Evolutionary conservation across 2,888 invertebrate species (phyloP).

Genomic region (Amblyteles armatorius): DNA sequence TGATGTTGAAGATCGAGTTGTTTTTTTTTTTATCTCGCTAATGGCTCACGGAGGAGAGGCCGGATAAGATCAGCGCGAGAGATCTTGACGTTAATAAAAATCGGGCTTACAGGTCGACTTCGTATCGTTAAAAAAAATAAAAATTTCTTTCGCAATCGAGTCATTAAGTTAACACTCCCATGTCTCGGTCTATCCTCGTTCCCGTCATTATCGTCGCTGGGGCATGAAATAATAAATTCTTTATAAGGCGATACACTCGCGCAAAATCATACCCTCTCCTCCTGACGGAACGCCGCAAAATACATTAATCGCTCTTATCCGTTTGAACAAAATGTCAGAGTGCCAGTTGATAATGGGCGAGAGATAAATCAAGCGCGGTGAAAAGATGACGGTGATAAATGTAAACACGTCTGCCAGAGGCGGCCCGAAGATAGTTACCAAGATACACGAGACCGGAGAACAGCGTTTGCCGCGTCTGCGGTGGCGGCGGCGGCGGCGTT

Average conservation of each 20-base stretch:
- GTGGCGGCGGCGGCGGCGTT: constrained; percentile 71
- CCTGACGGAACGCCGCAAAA: constrained; percentile 48
- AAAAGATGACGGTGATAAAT: constrained; percentile 85
- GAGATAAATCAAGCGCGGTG: constrained; percentile 84
- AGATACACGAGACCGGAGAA: constrained; percentile 61
- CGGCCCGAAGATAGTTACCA: constrained; percentile 71
- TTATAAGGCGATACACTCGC: constrained; percentile 21
- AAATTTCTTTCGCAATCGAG: constrained; percentile 46
- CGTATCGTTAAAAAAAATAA: not conserved
- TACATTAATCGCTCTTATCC: constrained; percentile 80
- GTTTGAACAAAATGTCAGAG: constrained; percentile 84
- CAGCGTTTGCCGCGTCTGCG: constrained; percentile 44
- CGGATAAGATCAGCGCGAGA: constrained; percentile 43
- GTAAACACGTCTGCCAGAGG: constrained; percentile 80
- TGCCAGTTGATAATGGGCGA: constrained; percentile 83
- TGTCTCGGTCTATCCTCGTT: constrained; percentile 33
- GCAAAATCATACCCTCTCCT: constrained; percentile 14
- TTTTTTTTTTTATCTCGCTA: constrained; percentile 45
- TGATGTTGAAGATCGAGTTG: constrained; percentile 20
- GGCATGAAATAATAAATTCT: constrained; percentile 52
- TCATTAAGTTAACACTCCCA: constrained; percentile 46
- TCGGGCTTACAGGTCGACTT: not conserved
- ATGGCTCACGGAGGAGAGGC: constrained; percentile 24
- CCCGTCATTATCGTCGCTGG: constrained; percentile 31
- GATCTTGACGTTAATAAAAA: constrained; percentile 27